Conservation (phyloP, 2,113 vertebrate genomes). For the Butastur rufipennis region DNA sequence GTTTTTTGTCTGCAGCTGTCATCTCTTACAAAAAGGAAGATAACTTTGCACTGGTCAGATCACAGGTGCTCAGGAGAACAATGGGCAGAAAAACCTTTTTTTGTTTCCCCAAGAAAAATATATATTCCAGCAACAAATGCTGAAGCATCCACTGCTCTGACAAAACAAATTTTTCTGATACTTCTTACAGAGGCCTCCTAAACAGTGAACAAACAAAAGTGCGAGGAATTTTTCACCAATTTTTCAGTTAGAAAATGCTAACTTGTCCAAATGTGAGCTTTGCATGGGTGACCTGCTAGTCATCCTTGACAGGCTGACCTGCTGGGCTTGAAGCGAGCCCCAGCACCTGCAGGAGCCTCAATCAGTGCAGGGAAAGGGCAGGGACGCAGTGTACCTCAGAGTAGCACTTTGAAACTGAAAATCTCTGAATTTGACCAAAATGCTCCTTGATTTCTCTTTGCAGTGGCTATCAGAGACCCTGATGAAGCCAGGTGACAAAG, state of each 20-base stretch:
- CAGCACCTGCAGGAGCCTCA: background rate
- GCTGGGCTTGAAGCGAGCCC: background rate
- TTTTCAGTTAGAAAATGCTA: background rate
- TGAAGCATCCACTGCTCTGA: background rate
- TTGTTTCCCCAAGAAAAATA: background rate
- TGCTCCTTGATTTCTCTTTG: background rate
- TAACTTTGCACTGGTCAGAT: background rate
- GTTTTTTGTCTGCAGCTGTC: background rate
- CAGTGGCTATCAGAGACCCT: background rate
- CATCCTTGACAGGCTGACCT: background rate
- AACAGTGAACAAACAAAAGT: background rate
- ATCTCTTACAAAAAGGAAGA: background rate
- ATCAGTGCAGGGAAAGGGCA: background rate
- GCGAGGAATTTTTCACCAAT: background rate
- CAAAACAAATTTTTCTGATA: background rate
- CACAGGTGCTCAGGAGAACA: background rate
- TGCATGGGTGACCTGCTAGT: background rate
- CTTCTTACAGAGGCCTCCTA: background rate
- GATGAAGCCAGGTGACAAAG: background rate
- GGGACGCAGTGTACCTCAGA: background rate
- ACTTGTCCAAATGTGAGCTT: background rate
- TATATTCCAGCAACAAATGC: background rate
- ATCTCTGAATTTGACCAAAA: background rate
- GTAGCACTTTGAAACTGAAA: background rate
- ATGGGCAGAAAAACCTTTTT: background rate